A percentile compares a stretch with the other conserved stretches of the same genome.
These are phyloP conservation scores for Babylonia areolata DNA, from an alignment of 1,140 invertebrate species.

Conservation along the genomic window DNA sequence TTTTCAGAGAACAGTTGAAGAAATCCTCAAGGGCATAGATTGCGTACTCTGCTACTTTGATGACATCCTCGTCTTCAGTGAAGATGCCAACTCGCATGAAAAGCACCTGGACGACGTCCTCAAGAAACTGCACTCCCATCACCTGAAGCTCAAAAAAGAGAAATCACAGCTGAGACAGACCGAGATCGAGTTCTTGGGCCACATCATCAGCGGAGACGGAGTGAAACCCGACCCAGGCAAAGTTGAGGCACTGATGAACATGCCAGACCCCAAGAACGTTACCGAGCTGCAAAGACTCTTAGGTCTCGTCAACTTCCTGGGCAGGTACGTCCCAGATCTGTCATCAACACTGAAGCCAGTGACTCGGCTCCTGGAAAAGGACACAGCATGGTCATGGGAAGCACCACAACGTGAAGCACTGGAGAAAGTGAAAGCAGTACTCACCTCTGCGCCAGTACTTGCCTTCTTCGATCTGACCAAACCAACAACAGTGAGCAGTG, in stretches of 20 bases:
- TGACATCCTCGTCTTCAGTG: not conserved
- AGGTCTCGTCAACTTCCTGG: not conserved
- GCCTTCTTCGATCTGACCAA: not conserved
- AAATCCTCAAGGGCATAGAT: too few species aligned
- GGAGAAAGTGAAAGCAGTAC: not conserved
- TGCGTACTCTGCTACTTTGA: not conserved
- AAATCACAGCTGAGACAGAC: not conserved
- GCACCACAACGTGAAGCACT: not conserved
- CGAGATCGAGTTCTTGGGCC: not conserved
- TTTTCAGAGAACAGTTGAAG: too few species aligned
- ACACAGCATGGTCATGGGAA: not conserved
- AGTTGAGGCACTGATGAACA: not conserved
- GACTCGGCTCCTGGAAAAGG: not conserved
- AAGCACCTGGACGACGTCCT: not conserved
- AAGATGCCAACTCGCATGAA: not conserved
- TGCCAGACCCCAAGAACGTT: not conserved
- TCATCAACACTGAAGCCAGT: not conserved
- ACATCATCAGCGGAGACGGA: slow-evolving; percentile 1
- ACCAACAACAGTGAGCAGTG: not conserved
- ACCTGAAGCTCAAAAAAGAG: not conserved
- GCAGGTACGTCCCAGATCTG: not conserved
- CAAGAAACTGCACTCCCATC: not conserved
- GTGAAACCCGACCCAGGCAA: not conserved
- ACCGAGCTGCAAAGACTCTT: not conserved
- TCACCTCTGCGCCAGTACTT: not conserved